A percentile compares a stretch with the other conserved stretches of the same genome.
phyloP scores from a whole-genome alignment of 2,888 invertebrate genomes.

The Conchocele bisecta region DNA sequence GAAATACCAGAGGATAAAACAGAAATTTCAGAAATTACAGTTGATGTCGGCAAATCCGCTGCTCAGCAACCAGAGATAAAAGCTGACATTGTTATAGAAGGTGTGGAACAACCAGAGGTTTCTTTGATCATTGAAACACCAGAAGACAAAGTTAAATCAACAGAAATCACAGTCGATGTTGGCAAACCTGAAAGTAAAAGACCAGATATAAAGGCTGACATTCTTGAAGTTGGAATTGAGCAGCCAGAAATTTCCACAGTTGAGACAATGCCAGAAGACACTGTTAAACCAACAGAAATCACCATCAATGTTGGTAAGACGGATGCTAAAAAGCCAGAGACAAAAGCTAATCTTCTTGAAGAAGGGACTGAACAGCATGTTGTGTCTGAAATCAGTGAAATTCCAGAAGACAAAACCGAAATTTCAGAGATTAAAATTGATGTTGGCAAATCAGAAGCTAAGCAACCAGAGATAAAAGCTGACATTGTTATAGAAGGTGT shows the following conservation, averaged over 20 bases:
- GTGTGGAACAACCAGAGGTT: slow-evolving; percentile 2
- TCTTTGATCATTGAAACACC: slow-evolving; percentile 4
- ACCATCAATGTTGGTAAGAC: no score
- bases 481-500: slow-evolving; percentile 29
- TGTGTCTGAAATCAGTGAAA: no score
- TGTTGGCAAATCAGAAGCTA: slow-evolving; percentile 6
- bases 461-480: no score
- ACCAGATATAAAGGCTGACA: slow-evolving; percentile 41
- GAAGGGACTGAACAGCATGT: no score
- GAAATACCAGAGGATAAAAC: slow-evolving; percentile 27
- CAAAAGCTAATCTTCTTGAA: no score
- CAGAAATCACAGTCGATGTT: slow-evolving; percentile 18
- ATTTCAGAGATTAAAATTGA: slow-evolving; percentile 31
- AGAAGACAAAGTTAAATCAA: slow-evolving; percentile 13
- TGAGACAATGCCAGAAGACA: not conserved
- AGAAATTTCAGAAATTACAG: slow-evolving; percentile 20
- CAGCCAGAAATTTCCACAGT: slow-evolving; percentile 18
- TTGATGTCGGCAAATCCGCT: slow-evolving; percentile 36
- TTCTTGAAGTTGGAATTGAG: slow-evolving; percentile 37
- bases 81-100: no score
- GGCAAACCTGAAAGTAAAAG: slow-evolving; percentile 9
- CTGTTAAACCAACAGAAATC: not conserved
- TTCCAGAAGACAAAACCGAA: slow-evolving; percentile 23
- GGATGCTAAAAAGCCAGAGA: no score
- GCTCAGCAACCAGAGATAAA: slow-evolving; percentile 30